Evolutionary conservation across 2,888 invertebrate genomes (phyloP), one percentile per base, ranked within the genome.

Genomic region (Lumbricus terrestris): DNA sequence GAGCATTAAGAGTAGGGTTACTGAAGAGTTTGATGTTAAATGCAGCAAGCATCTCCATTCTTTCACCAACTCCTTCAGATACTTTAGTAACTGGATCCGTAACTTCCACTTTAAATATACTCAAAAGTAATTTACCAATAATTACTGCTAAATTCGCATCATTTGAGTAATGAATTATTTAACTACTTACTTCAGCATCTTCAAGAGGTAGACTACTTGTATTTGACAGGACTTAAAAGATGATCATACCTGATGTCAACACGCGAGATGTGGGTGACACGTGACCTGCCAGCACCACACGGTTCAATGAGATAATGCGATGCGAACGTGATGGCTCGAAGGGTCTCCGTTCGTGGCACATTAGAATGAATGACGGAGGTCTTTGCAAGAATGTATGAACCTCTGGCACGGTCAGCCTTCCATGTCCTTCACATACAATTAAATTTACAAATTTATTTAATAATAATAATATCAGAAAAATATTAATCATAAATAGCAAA

Each of bases 241-340:
- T n/a, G 15, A 34, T 35, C 18, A 35, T 95, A 98, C 98, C 98
- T 98, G 90, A 97, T 97, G 95, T 99, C 98, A 90, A 98, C 97
- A 93, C 98, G 96, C 37, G 97, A 97, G 91, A 98, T 96, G 95
- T 98, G 97, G 95, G 98, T 97, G 82, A 98, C 96, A 90, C 98
- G 96, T 33, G 98, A 98, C 93, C 97, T 96, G 6, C 94, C 94
- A 3, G 94, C 92, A 92, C 98, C 98, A 92, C 98, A 97, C 8
- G 98, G 98, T 95, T 98, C 98, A 92, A 98, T 98, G 89, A 98
- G 96, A 96, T 97, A 98, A 90, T 98, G 96, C n/a, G 98, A 98
- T n/a, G 98, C 98, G 89, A 98, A 96, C 91, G 98, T 97, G 89
- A 98, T 97, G 16, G 92, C 93, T 47, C 97, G 96, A 13, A 95